These are phyloP conservation scores for Brassicogethes aeneus DNA, from an alignment of 2,888 invertebrate genomes.

Conservation along the genomic window DNA sequence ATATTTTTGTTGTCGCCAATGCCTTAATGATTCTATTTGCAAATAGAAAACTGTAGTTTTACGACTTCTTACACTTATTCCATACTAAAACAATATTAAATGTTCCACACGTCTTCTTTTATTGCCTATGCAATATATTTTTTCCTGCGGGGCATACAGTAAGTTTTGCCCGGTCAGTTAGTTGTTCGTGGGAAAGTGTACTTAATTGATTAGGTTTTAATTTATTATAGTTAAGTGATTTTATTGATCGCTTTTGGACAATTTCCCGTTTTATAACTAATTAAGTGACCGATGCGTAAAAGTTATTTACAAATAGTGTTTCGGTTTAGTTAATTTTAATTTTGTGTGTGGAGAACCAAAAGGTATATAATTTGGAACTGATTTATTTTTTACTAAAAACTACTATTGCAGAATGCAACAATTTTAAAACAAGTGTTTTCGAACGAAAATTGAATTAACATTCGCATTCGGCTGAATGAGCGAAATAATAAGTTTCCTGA, in stretches of 20 bases:
- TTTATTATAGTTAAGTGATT: neutral
- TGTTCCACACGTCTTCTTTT: neutral
- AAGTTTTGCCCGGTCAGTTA: neutral
- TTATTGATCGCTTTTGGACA: neutral
- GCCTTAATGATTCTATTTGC: slow-evolving; percentile 1
- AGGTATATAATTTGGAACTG: no score
- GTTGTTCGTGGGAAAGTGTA: neutral
- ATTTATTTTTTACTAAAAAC: no score
- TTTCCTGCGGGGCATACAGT: neutral
- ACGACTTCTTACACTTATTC: neutral
- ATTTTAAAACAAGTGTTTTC: no score
- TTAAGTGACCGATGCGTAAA: no score
- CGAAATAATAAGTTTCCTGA: no score
- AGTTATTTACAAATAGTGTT: no score
- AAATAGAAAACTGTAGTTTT: slow-evolving; percentile 2
- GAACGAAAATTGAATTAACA: no score
- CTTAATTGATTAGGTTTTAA: neutral
- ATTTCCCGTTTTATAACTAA: neutral
- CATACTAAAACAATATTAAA: neutral
- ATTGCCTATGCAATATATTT: neutral
- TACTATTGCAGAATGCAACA: no score
- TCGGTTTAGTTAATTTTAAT: no score
- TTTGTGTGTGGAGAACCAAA: no score
- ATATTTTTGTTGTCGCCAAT: no score
- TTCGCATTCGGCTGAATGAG: no score